phyloP scores from a whole-genome alignment of 2,113 vertebrate genomes.

The Xiphophorus maculatus region DNA sequence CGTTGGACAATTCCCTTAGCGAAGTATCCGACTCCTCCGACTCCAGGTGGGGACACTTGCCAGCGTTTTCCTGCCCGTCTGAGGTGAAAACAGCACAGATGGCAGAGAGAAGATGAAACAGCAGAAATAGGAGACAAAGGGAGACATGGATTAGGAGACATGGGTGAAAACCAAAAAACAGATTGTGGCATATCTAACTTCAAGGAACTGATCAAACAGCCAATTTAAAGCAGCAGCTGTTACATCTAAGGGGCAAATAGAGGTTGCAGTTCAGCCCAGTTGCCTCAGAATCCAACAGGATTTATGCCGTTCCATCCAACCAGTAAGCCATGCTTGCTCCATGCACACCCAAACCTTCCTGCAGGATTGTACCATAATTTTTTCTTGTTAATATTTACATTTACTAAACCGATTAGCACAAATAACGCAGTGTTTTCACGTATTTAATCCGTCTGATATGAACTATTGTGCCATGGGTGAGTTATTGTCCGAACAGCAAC shows the following conservation, averaged over 20 bases:
- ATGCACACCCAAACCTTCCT: conserved; percentile 63
- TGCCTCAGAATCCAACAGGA: not conserved
- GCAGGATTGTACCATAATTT: conserved; percentile 56
- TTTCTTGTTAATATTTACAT: not conserved
- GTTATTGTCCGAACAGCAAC: not conserved
- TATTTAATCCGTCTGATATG: not conserved
- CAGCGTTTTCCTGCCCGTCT: conserved; percentile 86
- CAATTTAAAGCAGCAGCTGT: not conserved
- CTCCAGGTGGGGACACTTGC: conserved; percentile 96
- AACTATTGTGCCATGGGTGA: not conserved
- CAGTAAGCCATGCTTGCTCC: conserved; percentile 37
- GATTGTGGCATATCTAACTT: not conserved
- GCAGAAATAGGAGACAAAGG: conserved; percentile 22
- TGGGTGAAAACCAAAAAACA: not conserved
- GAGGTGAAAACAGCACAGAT: conserved; percentile 38
- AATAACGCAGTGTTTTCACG: not conserved
- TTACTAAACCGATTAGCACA: not conserved
- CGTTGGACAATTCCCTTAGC: conserved; percentile 92
- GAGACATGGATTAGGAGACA: conserved; percentile 30
- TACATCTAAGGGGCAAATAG: not conserved
- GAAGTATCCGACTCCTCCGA: conserved; percentile 93
- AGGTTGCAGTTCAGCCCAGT: not conserved
- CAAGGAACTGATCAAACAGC: not conserved
- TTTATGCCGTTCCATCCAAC: conserved; percentile 29
- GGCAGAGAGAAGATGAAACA: not conserved